Percentiles rank a stretch among this genome's conserved stretches.
These are phyloP conservation scores for Linnaemya tessellans DNA, from an alignment of 2,888 invertebrate species.

Conservation along the genomic window DNA sequence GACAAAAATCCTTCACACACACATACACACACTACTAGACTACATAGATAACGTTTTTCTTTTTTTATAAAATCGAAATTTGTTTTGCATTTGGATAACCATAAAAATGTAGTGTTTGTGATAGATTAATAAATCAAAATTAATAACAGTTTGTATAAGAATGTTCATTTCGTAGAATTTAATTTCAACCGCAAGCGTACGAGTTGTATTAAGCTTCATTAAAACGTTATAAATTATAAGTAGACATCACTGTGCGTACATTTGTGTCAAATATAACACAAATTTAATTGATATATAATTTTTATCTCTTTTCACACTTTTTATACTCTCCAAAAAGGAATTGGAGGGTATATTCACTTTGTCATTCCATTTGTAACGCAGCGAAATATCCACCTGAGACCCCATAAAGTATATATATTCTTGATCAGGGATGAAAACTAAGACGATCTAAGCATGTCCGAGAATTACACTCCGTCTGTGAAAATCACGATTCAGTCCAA, in stretches of 20 bases:
- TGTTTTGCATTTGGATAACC: not conserved
- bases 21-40: not conserved
- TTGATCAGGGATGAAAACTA: no score
- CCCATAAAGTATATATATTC: no score
- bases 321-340: no score
- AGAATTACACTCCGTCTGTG: no score
- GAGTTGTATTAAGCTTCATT: not conserved
- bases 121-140: constrained; percentile 26
- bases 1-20: constrained; percentile 13
- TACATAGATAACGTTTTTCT: not conserved
- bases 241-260: no score
- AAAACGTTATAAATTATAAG: not conserved
- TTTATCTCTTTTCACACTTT: no score
- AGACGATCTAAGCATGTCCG: no score
- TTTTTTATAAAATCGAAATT: not conserved
- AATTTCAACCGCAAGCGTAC: not conserved
- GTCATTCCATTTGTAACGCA: no score
- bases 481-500: no score
- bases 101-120: constrained; percentile 2
- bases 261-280: not conserved
- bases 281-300: not conserved
- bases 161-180: not conserved
- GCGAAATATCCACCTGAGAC: no score
- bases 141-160: not conserved
- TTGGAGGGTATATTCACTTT: no score